Conservation (phyloP, 1,140 invertebrate genomes). For the Brachystomella parvula region DNA sequence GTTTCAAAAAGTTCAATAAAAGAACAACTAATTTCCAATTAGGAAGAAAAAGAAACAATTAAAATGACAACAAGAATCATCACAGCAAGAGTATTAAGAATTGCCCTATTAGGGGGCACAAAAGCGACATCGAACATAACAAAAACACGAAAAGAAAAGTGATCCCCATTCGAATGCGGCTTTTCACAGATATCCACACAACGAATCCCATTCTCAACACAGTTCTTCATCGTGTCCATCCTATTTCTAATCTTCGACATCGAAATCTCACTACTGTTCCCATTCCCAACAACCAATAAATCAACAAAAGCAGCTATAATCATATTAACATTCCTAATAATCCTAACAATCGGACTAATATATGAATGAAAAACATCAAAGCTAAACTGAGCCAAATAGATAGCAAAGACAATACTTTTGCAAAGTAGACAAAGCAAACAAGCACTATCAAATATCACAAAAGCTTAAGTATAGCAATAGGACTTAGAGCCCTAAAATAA, state of each 20-base stretch:
- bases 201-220: slow-evolving; percentile 46
- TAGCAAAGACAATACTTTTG: too few species aligned
- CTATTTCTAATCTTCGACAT: slow-evolving; percentile 60
- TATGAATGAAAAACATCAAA: slow-evolving; percentile 56
- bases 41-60: too few species aligned
- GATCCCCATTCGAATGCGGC: slow-evolving; percentile 38
- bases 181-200: slow-evolving; percentile 30
- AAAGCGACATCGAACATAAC: too few species aligned
- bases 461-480: too few species aligned
- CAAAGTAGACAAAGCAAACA: too few species aligned
- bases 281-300: slow-evolving; percentile 45
- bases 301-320: slow-evolving; percentile 43
- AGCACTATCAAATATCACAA: too few species aligned
- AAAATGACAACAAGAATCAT: too few species aligned
- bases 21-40: too few species aligned
- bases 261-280: slow-evolving; percentile 52
- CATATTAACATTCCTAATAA: slow-evolving; percentile 47
- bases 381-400: slow-evolving; percentile 49
- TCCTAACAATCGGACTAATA: slow-evolving; percentile 50
- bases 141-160: slow-evolving; percentile 40
- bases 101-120: too few species aligned
- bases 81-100: too few species aligned
- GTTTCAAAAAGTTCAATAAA: too few species aligned
- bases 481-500: too few species aligned
- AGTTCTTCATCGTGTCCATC: slow-evolving; percentile 55